Percentiles rank a stretch among this genome's conserved stretches.
phyloP scores from a whole-genome alignment of 2,888 invertebrate genomes.

The Carcina quercana region DNA sequence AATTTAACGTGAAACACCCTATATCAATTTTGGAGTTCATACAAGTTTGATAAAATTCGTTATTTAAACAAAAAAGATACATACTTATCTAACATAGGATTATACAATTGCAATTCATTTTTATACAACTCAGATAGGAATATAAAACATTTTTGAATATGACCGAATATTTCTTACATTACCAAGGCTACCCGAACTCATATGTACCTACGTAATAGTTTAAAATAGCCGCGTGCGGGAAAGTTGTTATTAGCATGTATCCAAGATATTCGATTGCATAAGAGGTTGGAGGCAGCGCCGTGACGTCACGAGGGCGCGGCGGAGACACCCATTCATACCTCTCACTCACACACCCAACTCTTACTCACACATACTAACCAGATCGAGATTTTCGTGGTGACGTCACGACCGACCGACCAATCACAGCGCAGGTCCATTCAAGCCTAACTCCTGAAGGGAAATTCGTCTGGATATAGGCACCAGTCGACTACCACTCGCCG shows the following conservation, averaged over 20 bases:
- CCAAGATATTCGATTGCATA: slow-evolving; percentile 48
- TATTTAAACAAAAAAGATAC: too few relatives aligned
- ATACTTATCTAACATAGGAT: too few relatives aligned
- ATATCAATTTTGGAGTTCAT: too few relatives aligned
- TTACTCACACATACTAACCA: slow-evolving; percentile 57
- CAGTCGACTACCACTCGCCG: slow-evolving; percentile 61
- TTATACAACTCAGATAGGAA: too few relatives aligned
- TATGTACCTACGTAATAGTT: too few relatives aligned
- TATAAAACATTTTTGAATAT: too few relatives aligned
- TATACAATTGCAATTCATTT: too few relatives aligned
- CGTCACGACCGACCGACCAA: slow-evolving; percentile 80
- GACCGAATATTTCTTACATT: too few relatives aligned
- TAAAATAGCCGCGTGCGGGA: too few relatives aligned
- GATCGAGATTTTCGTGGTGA: slow-evolving; percentile 78
- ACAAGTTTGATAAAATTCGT: too few relatives aligned
- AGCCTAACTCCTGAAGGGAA: slow-evolving; percentile 74
- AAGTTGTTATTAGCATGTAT: slow-evolving; percentile 51
- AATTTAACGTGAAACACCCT: too few relatives aligned
- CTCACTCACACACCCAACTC: slow-evolving; percentile 26
- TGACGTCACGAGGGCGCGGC: slow-evolving; percentile 67
- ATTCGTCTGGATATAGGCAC: slow-evolving; percentile 64
- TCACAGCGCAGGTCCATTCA: slow-evolving; percentile 79
- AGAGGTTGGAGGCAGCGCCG: slow-evolving; percentile 40
- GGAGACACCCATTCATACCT: slow-evolving; percentile 53
- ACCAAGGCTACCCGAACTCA: too few relatives aligned